Conservation (phyloP, 2,113 vertebrate species). For the Oreochromis spilurus region DNA sequence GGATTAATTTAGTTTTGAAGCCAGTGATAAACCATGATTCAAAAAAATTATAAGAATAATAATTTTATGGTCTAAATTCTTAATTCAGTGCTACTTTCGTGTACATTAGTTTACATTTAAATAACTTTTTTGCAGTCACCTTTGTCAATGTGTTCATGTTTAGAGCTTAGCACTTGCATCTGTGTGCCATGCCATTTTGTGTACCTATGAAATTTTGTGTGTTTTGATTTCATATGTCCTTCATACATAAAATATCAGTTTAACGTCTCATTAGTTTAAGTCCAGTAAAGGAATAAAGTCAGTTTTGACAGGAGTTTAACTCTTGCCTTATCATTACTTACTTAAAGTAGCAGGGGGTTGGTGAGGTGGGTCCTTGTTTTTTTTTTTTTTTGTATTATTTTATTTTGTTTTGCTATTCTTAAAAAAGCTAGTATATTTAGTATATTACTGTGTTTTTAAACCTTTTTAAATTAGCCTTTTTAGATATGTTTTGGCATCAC, state of each 20-base stretch:
- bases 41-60: neutral
- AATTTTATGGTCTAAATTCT: neutral
- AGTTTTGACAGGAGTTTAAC: neutral
- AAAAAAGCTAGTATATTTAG: conserved; percentile 4
- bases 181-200: neutral
- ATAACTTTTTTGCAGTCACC: neutral
- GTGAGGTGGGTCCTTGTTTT: neutral
- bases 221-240: neutral
- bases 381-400: neutral
- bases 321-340: neutral
- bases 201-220: neutral
- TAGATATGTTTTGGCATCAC: conserved; percentile 10
- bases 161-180: neutral
- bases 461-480: conserved; percentile 22
- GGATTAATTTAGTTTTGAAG: too few relatives aligned
- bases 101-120: neutral
- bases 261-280: neutral
- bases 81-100: neutral
- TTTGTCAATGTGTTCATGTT: neutral
- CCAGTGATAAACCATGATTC: neutral
- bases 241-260: neutral
- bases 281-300: neutral
- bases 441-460: neutral
- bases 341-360: neutral
- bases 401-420: neutral